These are phyloP conservation scores for Pantala flavescens DNA, from an alignment of 1,140 invertebrate species.

Conservation along the genomic window DNA sequence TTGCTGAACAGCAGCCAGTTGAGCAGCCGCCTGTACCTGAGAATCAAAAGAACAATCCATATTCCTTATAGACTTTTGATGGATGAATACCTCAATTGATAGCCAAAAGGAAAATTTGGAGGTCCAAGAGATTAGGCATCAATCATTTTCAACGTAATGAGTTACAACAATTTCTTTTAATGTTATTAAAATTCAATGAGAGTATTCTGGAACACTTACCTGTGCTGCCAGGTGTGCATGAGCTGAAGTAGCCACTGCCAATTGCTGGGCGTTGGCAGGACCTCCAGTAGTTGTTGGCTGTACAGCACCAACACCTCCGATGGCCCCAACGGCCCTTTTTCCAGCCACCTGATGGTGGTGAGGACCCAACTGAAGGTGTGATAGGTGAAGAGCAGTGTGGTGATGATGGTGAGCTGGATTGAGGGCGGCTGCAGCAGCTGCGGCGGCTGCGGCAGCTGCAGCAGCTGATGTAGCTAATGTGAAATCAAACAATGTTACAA, in stretches of 20 bases:
- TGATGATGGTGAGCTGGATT: not conserved
- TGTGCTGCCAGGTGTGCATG: not conserved
- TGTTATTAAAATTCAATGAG: too few species aligned
- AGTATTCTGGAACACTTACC: not conserved
- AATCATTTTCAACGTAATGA: too few species aligned
- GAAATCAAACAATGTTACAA: not conserved
- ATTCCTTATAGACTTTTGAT: too few species aligned
- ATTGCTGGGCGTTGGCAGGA: not conserved
- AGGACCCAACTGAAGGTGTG: not conserved
- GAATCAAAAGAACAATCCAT: too few species aligned
- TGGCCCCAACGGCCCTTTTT: not conserved
- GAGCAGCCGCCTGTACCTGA: not conserved
- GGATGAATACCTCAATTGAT: too few species aligned
- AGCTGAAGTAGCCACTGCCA: not conserved
- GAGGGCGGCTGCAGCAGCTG: constrained; percentile 39
- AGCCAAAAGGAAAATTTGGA: too few species aligned
- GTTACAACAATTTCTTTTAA: too few species aligned
- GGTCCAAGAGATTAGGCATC: too few species aligned
- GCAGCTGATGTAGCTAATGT: constrained; percentile 19
- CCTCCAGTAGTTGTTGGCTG: not conserved
- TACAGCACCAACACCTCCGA: not conserved
- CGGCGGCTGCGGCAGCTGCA: constrained; percentile 23
- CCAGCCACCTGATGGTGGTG: not conserved
- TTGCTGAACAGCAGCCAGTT: not conserved
- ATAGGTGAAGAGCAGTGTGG: not conserved